phyloP scores from a whole-genome alignment of 1,140 invertebrate genomes.

The Hycleus phaleratus region DNA sequence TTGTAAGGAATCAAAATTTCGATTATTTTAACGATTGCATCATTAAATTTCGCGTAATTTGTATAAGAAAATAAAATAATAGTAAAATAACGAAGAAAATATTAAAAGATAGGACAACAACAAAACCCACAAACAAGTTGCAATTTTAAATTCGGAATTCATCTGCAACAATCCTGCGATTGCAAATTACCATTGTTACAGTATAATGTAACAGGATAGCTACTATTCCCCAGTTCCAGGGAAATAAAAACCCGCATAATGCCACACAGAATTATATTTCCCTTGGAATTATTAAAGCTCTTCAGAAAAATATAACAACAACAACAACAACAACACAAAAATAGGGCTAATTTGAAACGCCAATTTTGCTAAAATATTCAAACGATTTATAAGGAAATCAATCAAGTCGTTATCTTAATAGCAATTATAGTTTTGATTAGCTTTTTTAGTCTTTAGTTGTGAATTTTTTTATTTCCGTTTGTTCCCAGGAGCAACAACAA shows the following conservation, averaged over 20 bases:
- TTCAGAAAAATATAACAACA: constrained; percentile 18
- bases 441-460: too few species aligned
- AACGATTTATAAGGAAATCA: too few species aligned
- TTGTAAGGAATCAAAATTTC: too few species aligned
- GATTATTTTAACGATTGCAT: too few species aligned
- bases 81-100: too few species aligned
- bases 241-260: constrained; percentile 19
- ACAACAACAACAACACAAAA: too few species aligned
- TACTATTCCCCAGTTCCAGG: constrained; percentile 1
- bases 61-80: constrained; percentile 1
- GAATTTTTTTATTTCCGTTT: too few species aligned
- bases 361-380: constrained; percentile 17
- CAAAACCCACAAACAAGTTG: constrained; percentile 6
- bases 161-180: constrained; percentile 14
- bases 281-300: constrained; percentile 21
- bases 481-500: too few species aligned
- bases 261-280: constrained; percentile 20
- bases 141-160: constrained; percentile 22
- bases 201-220: constrained; percentile 17
- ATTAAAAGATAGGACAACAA: too few species aligned
- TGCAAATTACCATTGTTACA: constrained; percentile 20
- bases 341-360: constrained; percentile 20
- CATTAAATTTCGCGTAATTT: too few species aligned
- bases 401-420: too few species aligned
- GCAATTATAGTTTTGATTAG: too few species aligned